A percentile compares a stretch with the other conserved stretches of the same genome.
Evolutionary conservation across 2,113 vertebrate species (phyloP).

Genomic region (Melanotaenia duboulayi): DNA sequence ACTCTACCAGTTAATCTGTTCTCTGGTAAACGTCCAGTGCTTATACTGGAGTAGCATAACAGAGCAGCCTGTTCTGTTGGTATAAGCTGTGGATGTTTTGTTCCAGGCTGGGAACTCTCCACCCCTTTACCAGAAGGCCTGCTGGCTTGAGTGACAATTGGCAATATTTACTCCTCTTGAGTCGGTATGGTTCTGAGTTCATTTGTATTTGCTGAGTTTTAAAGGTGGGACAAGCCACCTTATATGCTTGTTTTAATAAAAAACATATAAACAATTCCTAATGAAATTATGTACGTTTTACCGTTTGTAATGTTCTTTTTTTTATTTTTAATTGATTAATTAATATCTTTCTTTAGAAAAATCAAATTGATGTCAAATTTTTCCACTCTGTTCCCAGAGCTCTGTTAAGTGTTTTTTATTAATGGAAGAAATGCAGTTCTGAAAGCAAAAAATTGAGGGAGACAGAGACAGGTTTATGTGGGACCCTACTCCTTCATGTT

Average conservation of each 20-base stretch:
- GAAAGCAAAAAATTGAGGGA: no score
- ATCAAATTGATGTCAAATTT: no score
- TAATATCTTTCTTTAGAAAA: background rate
- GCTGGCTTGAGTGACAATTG: conserved; percentile 37
- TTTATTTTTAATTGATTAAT: no score
- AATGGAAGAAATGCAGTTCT: no score
- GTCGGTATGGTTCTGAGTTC: conserved; percentile 32
- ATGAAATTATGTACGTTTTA: background rate
- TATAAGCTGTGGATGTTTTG: background rate
- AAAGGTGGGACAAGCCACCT: background rate
- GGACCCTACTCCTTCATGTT: no score
- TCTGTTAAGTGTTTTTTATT: no score
- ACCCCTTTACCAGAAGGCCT: conserved; percentile 25
- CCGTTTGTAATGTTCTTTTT: background rate
- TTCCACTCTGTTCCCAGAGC: no score
- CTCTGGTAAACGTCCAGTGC: background rate
- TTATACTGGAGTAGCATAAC: background rate
- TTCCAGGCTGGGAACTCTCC: conserved; percentile 52
- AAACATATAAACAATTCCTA: background rate
- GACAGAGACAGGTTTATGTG: no score
- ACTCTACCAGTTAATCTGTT: background rate
- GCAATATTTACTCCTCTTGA: conserved; percentile 39
- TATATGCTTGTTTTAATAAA: background rate
- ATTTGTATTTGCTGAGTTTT: conserved; percentile 9
- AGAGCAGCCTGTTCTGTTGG: conserved; percentile 15